phyloP scores from a whole-genome alignment of 2,888 invertebrate genomes.

The Pyralis farinalis region DNA sequence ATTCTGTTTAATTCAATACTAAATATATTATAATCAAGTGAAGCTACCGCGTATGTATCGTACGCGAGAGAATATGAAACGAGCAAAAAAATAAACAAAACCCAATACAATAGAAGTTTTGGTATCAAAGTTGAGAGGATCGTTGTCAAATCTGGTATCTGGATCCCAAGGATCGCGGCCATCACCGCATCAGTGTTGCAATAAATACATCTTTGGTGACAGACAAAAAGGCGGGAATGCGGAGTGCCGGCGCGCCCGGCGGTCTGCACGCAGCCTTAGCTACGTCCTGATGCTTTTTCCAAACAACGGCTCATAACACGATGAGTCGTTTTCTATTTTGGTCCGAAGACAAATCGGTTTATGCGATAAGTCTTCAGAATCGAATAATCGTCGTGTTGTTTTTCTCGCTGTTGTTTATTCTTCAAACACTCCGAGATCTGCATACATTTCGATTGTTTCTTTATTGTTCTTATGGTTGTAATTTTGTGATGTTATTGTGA shows the following conservation, averaged over 20 bases:
- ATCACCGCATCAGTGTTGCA: slow-evolving; percentile 56
- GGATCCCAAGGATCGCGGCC: slow-evolving; percentile 31
- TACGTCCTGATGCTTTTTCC: slow-evolving; percentile 55
- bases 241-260: slow-evolving; percentile 49
- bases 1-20: too few species aligned
- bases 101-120: slow-evolving; percentile 58
- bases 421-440: slow-evolving; percentile 8
- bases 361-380: slow-evolving; percentile 10
- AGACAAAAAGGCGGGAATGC: slow-evolving; percentile 69
- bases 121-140: slow-evolving; percentile 58
- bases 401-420: slow-evolving; percentile 4
- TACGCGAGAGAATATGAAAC: slow-evolving; percentile 53
- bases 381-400: slow-evolving; percentile 8
- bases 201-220: slow-evolving; percentile 66
- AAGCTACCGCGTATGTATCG: slow-evolving; percentile 53
- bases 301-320: slow-evolving; percentile 44
- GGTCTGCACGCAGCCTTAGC: slow-evolving; percentile 51
- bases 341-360: slow-evolving; percentile 19
- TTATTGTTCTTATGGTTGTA: too few species aligned
- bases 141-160: slow-evolving; percentile 68
- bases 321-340: slow-evolving; percentile 31
- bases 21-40: slow-evolving; percentile 24
- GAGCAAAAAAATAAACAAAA: slow-evolving; percentile 41
- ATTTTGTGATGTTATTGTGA: too few species aligned
- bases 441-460: slow-evolving; percentile 3